These are phyloP conservation scores for Rosalia funebris DNA, from an alignment of 2,888 invertebrate genomes.

Conservation along the genomic window DNA sequence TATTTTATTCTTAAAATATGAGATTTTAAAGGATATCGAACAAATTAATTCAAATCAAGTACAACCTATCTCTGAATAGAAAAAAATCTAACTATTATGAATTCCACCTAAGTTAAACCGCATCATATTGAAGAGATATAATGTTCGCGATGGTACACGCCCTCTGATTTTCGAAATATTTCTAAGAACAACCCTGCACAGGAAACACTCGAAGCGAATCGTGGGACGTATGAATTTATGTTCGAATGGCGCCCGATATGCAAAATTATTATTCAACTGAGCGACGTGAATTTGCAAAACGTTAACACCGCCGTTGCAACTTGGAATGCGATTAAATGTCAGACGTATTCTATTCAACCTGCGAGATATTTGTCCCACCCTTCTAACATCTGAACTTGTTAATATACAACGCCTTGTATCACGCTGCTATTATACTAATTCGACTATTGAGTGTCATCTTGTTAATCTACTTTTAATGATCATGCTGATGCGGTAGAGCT, in stretches of 20 bases:
- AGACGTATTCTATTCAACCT: conserved; percentile 10
- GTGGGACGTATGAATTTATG: background rate
- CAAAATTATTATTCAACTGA: conserved; percentile 1
- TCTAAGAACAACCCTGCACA: too few species aligned
- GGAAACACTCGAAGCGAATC: background rate
- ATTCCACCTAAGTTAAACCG: too few species aligned
- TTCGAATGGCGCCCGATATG: background rate
- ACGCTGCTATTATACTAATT: background rate
- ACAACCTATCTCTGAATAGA: too few species aligned
- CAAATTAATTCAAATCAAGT: too few species aligned
- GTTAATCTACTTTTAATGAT: background rate
- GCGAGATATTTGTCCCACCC: conserved; percentile 13
- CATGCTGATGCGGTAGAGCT: too few species aligned
- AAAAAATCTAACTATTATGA: too few species aligned
- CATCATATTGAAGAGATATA: too few species aligned
- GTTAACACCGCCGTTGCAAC: conserved; percentile 4
- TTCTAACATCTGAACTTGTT: conserved; percentile 9
- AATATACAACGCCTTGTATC: conserved; percentile 2
- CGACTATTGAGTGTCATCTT: background rate
- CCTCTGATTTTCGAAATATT: too few species aligned
- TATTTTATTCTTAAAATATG: too few species aligned
- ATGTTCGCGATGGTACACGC: too few species aligned
- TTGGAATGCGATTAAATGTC: conserved; percentile 17
- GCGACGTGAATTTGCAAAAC: conserved; percentile 17
- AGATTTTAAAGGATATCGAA: too few species aligned